phyloP scores from a whole-genome alignment of 2,888 invertebrate species.

The Byasa hedistus region DNA sequence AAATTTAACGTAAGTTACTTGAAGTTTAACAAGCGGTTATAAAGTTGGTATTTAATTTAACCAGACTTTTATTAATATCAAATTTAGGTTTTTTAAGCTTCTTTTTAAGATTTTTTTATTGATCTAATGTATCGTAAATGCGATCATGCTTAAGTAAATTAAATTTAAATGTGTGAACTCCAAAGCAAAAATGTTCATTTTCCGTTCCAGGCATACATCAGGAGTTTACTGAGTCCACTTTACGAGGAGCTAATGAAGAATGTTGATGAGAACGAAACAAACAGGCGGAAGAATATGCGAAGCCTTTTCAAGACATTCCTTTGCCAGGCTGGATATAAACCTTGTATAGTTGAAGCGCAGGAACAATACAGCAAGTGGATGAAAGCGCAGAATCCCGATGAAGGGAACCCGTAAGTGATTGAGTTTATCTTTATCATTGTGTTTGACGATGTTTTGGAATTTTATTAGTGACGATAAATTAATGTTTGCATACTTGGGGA shows the following conservation, averaged over 20 bases:
- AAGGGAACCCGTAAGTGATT: slow-evolving; percentile 87
- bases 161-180: no score
- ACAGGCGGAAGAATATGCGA: slow-evolving; percentile 84
- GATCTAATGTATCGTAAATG: no score
- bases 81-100: no score
- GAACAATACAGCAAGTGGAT: slow-evolving; percentile 87
- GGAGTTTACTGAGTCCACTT: slow-evolving; percentile 84
- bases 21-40: no score
- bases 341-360: slow-evolving; percentile 88
- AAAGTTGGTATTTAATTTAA: no score
- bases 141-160: no score
- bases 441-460: background rate
- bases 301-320: slow-evolving; percentile 85
- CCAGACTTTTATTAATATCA: no score
- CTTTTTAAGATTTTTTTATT: no score
- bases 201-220: slow-evolving; percentile 82
- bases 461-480: no score
- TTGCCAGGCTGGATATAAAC: slow-evolving; percentile 87
- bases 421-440: slow-evolving; percentile 32
- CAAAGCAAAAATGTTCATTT: no score
- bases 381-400: slow-evolving; percentile 85
- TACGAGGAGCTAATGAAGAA: slow-evolving; percentile 82
- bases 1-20: slow-evolving; percentile 84
- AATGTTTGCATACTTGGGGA: no score
- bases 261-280: slow-evolving; percentile 79